Evolutionary conservation across 1,140 invertebrate genomes (phyloP).

Genomic region (Panagrolaimus sp.): DNA sequence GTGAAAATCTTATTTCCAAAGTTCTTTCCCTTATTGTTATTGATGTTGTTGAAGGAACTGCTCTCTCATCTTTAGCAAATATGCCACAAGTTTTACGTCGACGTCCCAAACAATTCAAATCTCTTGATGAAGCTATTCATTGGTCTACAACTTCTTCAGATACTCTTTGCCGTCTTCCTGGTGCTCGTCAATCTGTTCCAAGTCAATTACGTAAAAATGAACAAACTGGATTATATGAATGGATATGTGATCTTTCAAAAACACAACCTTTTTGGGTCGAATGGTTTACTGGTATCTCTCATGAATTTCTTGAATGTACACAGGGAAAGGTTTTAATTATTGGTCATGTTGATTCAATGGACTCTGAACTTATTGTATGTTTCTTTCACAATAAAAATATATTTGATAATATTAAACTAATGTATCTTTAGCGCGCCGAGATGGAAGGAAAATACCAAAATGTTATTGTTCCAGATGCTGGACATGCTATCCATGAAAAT

Average conservation of each 20-base stretch:
- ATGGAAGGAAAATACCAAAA: constrained; percentile 88
- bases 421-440: constrained; percentile 69
- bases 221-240: constrained; percentile 23
- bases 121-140: constrained; percentile 83
- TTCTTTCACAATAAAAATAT: constrained; percentile 53
- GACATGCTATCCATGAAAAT: constrained; percentile 97
- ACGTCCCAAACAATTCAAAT: constrained; percentile 77
- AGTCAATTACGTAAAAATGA: constrained; percentile 35
- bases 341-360: constrained; percentile 84
- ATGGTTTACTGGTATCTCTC: constrained; percentile 89
- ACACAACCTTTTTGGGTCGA: constrained; percentile 60
- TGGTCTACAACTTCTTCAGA: constrained; percentile 65
- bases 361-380: constrained; percentile 94
- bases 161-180: constrained; percentile 29
- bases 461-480: constrained; percentile 85
- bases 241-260: constrained; percentile 47
- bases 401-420: constrained; percentile 73
- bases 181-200: constrained; percentile 43
- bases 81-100: constrained; percentile 89
- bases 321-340: constrained; percentile 75
- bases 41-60: constrained; percentile 63
- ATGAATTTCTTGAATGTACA: constrained; percentile 64
- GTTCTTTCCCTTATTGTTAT: constrained; percentile 48
- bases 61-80: constrained; percentile 82
- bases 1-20: constrained; percentile 34